Percentiles rank a stretch among this genome's conserved stretches.
These are phyloP conservation scores for Pogonomyrmex barbatus DNA, from an alignment of 1,140 invertebrate genomes.

Conservation along the genomic window DNA sequence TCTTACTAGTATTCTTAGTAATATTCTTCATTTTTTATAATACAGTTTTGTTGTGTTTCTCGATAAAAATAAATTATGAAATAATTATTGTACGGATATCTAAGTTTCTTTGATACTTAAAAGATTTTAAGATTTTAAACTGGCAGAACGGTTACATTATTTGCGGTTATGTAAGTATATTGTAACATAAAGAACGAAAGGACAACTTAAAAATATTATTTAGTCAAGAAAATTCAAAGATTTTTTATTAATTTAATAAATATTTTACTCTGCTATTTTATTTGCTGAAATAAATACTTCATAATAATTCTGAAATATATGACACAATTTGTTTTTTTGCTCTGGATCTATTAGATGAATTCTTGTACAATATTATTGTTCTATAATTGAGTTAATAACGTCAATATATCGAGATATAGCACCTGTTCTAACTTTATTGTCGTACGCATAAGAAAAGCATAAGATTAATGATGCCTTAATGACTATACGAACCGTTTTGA, in stretches of 20 bases:
- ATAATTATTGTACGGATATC: neutral
- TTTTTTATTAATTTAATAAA: constrained; percentile 7
- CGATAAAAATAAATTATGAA: neutral
- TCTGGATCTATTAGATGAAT: neutral
- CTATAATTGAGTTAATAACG: constrained; percentile 57
- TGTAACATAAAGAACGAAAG: neutral
- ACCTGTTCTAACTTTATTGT: constrained; percentile 73
- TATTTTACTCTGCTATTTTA: neutral
- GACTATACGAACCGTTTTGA: constrained; percentile 79
- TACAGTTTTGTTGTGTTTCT: neutral
- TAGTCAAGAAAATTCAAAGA: neutral
- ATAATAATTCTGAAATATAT: neutral
- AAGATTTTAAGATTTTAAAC: neutral
- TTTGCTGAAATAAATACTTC: neutral
- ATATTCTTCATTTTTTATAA: neutral
- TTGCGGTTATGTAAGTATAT: constrained; percentile 6
- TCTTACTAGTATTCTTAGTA: neutral
- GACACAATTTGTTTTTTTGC: neutral
- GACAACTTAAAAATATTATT: constrained; percentile 7
- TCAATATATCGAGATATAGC: constrained; percentile 48
- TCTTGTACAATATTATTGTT: constrained; percentile 39
- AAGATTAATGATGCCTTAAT: constrained; percentile 84
- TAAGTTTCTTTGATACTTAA: constrained; percentile 7
- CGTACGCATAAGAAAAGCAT: constrained; percentile 65
- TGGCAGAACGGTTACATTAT: neutral